Conservation (phyloP, 2,113 vertebrate genomes). For the Aviceda subcristata region DNA sequence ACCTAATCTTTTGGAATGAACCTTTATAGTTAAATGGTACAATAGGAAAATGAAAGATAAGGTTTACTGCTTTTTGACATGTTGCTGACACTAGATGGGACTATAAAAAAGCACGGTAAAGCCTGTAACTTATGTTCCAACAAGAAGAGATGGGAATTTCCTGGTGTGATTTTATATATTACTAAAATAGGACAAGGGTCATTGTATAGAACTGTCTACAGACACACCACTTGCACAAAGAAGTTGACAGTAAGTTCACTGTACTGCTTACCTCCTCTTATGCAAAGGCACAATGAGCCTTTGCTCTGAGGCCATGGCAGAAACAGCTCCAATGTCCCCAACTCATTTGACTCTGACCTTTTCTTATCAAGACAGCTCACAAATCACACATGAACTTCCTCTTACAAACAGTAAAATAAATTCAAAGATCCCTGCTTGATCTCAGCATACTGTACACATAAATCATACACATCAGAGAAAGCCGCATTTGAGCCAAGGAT, state of each 20-base stretch:
- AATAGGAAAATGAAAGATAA: neutral
- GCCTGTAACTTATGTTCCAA: neutral
- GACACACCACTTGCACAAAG: neutral
- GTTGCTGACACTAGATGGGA: neutral
- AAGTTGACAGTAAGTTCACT: neutral
- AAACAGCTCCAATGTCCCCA: neutral
- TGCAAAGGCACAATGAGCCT: neutral
- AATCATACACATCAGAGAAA: neutral
- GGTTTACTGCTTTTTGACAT: neutral
- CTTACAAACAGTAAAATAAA: neutral
- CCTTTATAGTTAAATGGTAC: neutral
- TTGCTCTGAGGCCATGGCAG: neutral
- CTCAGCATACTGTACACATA: neutral
- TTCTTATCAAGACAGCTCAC: neutral
- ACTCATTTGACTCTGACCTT: neutral
- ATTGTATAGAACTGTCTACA: neutral
- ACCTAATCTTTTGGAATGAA: neutral
- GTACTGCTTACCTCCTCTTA: neutral
- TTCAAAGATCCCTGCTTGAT: neutral
- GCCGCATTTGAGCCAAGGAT: neutral
- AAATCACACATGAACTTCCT: neutral
- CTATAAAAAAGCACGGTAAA: neutral
- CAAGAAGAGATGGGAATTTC: neutral
- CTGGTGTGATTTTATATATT: neutral
- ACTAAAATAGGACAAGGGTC: neutral